Conservation (phyloP, 1,140 invertebrate species). For the Diabrotica virgifera region DNA sequence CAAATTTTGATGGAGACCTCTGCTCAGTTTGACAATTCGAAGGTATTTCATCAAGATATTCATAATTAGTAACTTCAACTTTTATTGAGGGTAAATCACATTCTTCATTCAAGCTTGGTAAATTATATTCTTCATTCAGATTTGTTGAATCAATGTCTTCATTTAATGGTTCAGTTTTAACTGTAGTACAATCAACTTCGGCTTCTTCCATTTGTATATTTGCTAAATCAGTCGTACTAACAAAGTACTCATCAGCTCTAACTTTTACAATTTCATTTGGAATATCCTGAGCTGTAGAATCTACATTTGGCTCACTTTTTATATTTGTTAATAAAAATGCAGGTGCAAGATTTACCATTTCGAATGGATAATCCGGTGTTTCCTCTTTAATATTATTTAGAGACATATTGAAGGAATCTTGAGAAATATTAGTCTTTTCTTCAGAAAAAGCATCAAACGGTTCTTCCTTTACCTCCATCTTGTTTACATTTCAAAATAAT, state of each 20-base stretch:
- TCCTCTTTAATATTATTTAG: neutral
- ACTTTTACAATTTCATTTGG: neutral
- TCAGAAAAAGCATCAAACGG: neutral
- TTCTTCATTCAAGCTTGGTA: neutral
- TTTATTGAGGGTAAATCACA: neutral
- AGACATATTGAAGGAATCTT: neutral
- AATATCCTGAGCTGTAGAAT: neutral
- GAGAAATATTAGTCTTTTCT: neutral
- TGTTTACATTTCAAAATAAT: neutral
- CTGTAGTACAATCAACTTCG: neutral
- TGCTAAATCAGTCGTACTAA: neutral
- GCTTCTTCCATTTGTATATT: neutral
- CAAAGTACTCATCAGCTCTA: neutral
- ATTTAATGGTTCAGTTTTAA: neutral
- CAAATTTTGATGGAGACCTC: neutral
- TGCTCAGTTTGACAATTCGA: neutral
- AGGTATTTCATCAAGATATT: neutral
- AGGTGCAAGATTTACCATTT: neutral
- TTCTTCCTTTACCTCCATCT: neutral
- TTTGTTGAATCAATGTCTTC: too few species aligned
- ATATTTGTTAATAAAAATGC: neutral
- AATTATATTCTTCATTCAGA: too few species aligned
- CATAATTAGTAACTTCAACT: neutral
- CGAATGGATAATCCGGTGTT: neutral
- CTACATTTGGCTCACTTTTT: neutral